Evolutionary conservation across 1,140 invertebrate genomes (phyloP).

Genomic region (Venturia canescens): DNA sequence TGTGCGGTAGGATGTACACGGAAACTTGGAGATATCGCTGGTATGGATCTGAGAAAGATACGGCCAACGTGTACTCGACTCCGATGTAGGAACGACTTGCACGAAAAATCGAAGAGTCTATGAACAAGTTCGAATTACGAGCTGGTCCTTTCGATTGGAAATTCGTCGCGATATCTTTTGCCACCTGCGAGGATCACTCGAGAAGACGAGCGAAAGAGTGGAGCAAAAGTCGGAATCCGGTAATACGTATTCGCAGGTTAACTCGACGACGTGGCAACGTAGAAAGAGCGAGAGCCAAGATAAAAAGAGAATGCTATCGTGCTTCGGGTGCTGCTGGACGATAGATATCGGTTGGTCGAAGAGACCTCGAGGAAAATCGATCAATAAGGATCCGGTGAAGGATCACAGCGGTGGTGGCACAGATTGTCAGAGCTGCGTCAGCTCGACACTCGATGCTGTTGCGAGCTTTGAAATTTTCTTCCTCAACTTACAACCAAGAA

Average conservation of each 20-base stretch:
- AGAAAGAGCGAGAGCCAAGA: background rate
- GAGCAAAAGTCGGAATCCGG: background rate
- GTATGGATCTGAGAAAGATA: no score
- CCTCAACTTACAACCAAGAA: background rate
- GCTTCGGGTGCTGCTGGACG: conserved; percentile 10
- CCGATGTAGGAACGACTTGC: background rate
- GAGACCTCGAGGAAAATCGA: conserved; percentile 26
- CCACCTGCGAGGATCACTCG: conserved; percentile 1
- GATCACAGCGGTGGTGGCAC: background rate
- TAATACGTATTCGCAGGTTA: background rate
- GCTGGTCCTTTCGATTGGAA: conserved; percentile 3
- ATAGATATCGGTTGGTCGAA: conserved; percentile 38
- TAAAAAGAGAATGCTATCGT: conserved; percentile 32
- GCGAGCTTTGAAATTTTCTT: conserved; percentile 3
- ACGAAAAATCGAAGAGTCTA: background rate
- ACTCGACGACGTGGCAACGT: background rate
- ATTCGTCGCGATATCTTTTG: conserved; percentile 16
- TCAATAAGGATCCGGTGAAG: conserved; percentile 32
- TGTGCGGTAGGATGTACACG: no score
- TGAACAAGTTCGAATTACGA: conserved; percentile 14
- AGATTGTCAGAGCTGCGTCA: conserved; percentile 23
- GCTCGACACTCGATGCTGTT: background rate
- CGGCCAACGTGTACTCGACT: background rate
- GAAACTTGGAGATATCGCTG: no score
- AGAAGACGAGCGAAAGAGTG: background rate